phyloP scores from a whole-genome alignment of 2,888 invertebrate species.

The Oxyscelio sp. region DNA sequence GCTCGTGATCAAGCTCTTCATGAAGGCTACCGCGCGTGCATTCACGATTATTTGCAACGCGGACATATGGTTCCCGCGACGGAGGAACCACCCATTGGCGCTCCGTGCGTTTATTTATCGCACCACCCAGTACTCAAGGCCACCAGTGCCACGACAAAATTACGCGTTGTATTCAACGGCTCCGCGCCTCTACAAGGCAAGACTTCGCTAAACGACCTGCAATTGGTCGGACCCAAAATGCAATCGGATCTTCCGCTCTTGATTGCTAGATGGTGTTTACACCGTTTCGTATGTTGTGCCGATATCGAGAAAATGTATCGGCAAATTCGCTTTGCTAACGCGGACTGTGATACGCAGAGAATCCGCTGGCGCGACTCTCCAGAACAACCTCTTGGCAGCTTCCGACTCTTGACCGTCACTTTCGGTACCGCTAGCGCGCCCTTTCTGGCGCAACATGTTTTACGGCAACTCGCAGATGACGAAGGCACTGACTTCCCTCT shows the following conservation, averaged over 20 bases:
- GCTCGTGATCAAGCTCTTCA: not conserved
- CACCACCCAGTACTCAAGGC: conserved; percentile 8
- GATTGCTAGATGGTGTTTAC: conserved; percentile 3
- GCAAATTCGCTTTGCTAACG: not conserved
- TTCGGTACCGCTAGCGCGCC: too few relatives aligned
- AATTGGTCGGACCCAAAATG: conserved; percentile 21
- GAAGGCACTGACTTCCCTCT: not conserved
- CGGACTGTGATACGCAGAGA: not conserved
- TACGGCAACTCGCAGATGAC: conserved; percentile 2
- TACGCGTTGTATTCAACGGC: conserved; percentile 34
- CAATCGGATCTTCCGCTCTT: conserved; percentile 6
- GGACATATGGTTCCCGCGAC: too few relatives aligned
- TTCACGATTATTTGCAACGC: conserved; percentile 21
- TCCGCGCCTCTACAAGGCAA: not conserved
- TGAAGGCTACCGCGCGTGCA: not conserved
- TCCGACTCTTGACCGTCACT: too few relatives aligned
- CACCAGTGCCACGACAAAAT: conserved; percentile 16
- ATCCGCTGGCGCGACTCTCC: too few relatives aligned
- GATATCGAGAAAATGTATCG: too few relatives aligned
- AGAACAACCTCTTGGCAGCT: not conserved
- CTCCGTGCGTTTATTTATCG: conserved; percentile 1
- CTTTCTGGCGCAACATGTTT: too few relatives aligned
- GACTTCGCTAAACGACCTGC: conserved; percentile 3
- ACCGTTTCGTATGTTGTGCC: conserved; percentile 13
- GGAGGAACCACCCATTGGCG: too few relatives aligned